Conservation (phyloP, 2,113 vertebrate genomes). For the Pelvicachromis taeniatus region DNA sequence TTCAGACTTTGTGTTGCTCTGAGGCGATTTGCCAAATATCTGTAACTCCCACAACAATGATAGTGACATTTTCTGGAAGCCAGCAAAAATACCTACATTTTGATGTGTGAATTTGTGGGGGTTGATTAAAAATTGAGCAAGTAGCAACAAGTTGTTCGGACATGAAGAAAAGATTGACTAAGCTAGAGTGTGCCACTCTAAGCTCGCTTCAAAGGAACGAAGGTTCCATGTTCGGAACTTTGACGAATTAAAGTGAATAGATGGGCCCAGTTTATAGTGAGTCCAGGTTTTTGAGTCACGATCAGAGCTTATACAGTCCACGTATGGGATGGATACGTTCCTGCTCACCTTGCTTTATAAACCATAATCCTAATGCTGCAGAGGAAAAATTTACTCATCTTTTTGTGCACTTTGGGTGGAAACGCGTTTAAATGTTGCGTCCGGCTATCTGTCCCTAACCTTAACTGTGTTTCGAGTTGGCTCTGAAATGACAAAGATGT, state of each 20-base stretch:
- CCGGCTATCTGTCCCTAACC: not conserved
- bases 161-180: too few relatives aligned
- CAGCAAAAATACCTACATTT: too few relatives aligned
- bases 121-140: too few relatives aligned
- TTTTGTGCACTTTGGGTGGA: not conserved
- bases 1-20: too few relatives aligned
- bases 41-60: too few relatives aligned
- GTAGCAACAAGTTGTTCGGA: too few relatives aligned
- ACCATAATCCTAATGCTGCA: not conserved
- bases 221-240: too few relatives aligned
- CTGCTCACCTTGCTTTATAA: not conserved
- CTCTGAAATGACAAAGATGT: not conserved
- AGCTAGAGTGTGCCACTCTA: too few relatives aligned
- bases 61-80: too few relatives aligned
- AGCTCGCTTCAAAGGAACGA: too few relatives aligned
- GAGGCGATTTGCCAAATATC: too few relatives aligned
- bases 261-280: not conserved
- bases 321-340: not conserved
- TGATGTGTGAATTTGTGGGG: too few relatives aligned
- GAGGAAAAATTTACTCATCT: not conserved
- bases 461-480: not conserved
- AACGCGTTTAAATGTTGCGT: rapidly evolving
- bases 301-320: not conserved
- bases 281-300: not conserved
- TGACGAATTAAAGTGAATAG: not conserved